Conservation (phyloP, 2,888 invertebrate genomes). For the Phyllotreta striolata region DNA sequence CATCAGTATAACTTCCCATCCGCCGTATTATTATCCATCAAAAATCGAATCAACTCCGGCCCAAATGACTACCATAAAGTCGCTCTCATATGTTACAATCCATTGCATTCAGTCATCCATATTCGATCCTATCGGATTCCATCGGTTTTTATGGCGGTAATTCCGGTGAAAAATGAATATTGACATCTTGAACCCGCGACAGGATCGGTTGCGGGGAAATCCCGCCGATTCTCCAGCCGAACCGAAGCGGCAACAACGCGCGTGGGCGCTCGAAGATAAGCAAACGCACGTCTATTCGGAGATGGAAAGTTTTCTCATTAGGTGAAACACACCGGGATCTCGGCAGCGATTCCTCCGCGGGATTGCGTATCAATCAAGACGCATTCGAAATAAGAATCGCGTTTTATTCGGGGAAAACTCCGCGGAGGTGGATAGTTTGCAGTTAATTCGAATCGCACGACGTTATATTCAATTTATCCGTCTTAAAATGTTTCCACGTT, state of each 20-base stretch:
- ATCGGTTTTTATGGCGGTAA: constrained; percentile 59
- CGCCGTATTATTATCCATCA: constrained; percentile 42
- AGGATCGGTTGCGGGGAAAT: background rate
- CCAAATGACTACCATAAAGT: constrained; percentile 53
- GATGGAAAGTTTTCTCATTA: too few relatives aligned
- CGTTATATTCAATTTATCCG: too few relatives aligned
- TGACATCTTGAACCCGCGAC: constrained; percentile 51
- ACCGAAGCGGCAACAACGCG: background rate
- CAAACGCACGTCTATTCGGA: too few relatives aligned
- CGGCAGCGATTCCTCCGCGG: too few relatives aligned
- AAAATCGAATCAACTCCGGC: constrained; percentile 44
- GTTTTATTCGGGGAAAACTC: too few relatives aligned
- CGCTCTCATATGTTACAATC: constrained; percentile 57
- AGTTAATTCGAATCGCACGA: too few relatives aligned
- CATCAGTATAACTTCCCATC: constrained; percentile 42
- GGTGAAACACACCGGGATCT: too few relatives aligned
- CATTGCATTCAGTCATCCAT: constrained; percentile 54
- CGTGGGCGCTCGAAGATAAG: background rate
- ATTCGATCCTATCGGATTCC: constrained; percentile 55
- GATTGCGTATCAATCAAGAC: too few relatives aligned
- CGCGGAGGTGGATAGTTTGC: too few relatives aligned
- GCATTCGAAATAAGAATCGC: too few relatives aligned
- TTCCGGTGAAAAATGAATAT: constrained; percentile 60
- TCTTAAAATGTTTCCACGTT: too few relatives aligned
- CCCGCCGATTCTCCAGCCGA: background rate